Percentiles rank a stretch among this genome's conserved stretches.
Conservation (phyloP, 1,140 invertebrate species). For the Drosophila yakuba region DNA sequence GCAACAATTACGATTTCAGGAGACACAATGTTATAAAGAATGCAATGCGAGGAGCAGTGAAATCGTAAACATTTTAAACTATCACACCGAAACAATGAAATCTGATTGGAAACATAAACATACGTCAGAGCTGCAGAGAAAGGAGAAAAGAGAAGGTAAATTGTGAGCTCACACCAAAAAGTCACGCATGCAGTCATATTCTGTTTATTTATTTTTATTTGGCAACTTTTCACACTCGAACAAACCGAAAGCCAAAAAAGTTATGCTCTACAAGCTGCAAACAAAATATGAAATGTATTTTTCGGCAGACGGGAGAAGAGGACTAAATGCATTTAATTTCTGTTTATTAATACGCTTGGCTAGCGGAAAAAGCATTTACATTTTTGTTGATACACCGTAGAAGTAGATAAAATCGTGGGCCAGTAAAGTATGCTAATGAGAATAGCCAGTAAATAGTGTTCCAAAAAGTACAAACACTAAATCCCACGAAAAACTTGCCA, state of each 20-base stretch:
- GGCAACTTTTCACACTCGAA: slow-evolving; percentile 33
- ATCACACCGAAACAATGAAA: slow-evolving; percentile 77
- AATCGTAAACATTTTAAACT: slow-evolving; percentile 61
- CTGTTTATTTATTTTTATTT: neutral
- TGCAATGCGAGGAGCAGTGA: slow-evolving; percentile 2
- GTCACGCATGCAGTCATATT: slow-evolving; percentile 19
- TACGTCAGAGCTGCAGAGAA: neutral
- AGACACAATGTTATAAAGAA: slow-evolving; percentile 22
- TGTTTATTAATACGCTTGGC: slow-evolving; percentile 48
- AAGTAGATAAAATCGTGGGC: slow-evolving; percentile 7
- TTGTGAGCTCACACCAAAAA: slow-evolving; percentile 9
- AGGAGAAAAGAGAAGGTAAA: neutral
- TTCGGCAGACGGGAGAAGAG: neutral
- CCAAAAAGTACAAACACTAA: neutral
- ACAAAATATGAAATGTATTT: slow-evolving; percentile 29
- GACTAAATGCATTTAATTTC: slow-evolving; percentile 34
- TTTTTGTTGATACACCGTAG: neutral
- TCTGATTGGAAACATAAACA: slow-evolving; percentile 71
- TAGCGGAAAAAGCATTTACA: slow-evolving; percentile 39
- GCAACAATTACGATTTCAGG: slow-evolving; percentile 52
- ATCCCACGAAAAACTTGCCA: too few relatives aligned
- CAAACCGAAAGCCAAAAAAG: slow-evolving; percentile 33
- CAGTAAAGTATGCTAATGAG: slow-evolving; percentile 25
- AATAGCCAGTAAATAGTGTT: neutral
- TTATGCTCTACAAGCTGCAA: slow-evolving; percentile 43